Evolutionary conservation across 2,888 invertebrate genomes (phyloP), one percentile per base, ranked within the genome.

Genomic region (Pristionchus maxplancki): DNA sequence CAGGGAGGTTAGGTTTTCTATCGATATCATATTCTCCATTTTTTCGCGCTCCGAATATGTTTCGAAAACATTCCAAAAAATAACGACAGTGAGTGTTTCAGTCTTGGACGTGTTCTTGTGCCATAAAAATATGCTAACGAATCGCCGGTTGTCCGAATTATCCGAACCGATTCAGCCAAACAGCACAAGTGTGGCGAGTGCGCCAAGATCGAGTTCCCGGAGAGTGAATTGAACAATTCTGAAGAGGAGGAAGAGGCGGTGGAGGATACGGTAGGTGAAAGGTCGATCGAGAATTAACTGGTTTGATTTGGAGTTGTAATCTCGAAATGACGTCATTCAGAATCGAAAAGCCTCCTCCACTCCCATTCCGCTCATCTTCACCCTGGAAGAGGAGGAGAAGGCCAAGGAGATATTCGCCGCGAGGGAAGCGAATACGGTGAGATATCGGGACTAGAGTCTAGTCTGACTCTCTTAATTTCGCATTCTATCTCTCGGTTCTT

Each of bases 141-240:
- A n/a, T n/a, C n/a, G n/a, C n/a, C n/a, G n/a, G n/a, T n/a, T n/a
- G n/a, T n/a, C n/a, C n/a, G n/a, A n/a, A n/a, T n/a, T n/a, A n/a
- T n/a, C n/a, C n/a, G n/a, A n/a, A n/a, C n/a, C n/a, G n/a, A n/a
- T 67, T 15, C 86, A 87, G 86, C 17, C 31, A 87, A 87, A 34
- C 34, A 37, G 64, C 85, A 64, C n/a, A 87, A 87, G 50, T 87
- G 86, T 50, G 71, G 71, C 71, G 86, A 87, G 48, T 87, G 86
- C 50, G 15, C 86, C 13, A 87, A 87, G 86, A 71, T 87, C 86
- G 86, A 87, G 28, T 83, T 83, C 50, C 82, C 82, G 24, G 82
- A 50, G 31, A 34, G 8, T 20, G 82, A 83, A 20, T 44, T 53
- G 58, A 53, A 31, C 9, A 17, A 64, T 15, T 34, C n/a, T 6